A percentile compares a stretch with the other conserved stretches of the same genome.
phyloP scores from a whole-genome alignment of 2,113 vertebrate species.

The Caretta caretta region DNA sequence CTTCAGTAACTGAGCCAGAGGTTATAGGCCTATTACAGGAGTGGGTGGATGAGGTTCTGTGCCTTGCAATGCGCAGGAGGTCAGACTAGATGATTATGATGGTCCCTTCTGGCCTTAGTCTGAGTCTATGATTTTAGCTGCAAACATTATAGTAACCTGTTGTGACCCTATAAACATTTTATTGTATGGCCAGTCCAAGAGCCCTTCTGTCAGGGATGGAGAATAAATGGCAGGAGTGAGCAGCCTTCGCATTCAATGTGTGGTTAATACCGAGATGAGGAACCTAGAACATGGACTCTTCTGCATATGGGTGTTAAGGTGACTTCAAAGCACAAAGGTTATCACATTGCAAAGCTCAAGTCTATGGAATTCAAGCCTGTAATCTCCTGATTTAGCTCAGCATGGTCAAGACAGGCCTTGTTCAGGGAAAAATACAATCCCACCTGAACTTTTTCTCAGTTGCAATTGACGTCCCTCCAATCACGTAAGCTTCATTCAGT shows the following conservation, averaged over 20 bases:
- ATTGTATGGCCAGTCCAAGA: not conserved
- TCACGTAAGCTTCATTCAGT: accelerated
- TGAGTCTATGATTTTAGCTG: not conserved
- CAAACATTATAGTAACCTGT: not conserved
- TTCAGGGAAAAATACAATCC: not conserved
- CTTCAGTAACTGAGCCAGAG: not conserved
- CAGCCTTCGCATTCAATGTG: not conserved
- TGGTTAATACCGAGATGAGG: not conserved
- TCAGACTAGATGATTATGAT: not conserved
- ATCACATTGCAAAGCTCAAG: not conserved
- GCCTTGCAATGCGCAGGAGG: not conserved
- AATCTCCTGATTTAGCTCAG: not conserved
- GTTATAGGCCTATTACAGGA: not conserved
- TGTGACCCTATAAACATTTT: not conserved
- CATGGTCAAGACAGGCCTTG: not conserved
- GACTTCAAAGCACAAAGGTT: not conserved
- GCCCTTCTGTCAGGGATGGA: accelerated
- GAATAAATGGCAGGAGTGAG: not conserved
- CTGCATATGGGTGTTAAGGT: accelerated
- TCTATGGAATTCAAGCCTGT: not conserved
- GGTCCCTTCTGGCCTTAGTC: not conserved
- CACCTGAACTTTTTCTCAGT: not conserved
- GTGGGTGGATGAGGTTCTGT: not conserved
- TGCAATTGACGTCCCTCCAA: not conserved
- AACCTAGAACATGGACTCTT: accelerated